Percentiles rank a stretch among this genome's conserved stretches.
Conservation (phyloP, 37 sponge, comb jelly and placozoan genomes). For the Spongia lamella region DNA sequence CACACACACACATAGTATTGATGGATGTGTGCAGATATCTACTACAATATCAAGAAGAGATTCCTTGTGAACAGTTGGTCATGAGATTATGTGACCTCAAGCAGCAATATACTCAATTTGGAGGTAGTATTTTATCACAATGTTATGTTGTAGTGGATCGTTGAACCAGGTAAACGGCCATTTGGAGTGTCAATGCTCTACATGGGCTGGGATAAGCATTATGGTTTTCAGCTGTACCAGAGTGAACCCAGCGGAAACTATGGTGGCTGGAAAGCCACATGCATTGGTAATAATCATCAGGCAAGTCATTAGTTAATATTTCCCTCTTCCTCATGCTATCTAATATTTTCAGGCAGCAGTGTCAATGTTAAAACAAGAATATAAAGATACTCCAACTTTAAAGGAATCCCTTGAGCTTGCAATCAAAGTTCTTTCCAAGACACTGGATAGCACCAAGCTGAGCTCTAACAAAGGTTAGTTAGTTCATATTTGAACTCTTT, state of each 20-base stretch:
- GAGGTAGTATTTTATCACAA: constrained; percentile 57
- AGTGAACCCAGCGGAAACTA: constrained; percentile 98
- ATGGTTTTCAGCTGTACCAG: constrained; percentile 95
- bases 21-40: constrained; percentile 45
- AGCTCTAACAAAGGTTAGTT: constrained; percentile 74
- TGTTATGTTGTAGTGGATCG: background rate
- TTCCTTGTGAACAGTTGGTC: constrained; percentile 96
- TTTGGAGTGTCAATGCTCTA: constrained; percentile 97
- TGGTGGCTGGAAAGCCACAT: constrained; percentile 99
- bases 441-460: constrained; percentile 91
- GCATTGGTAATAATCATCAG: constrained; percentile 95
- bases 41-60: constrained; percentile 85
- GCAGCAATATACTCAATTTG: constrained; percentile 95
- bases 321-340: background rate
- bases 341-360: constrained; percentile 70
- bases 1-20: background rate
- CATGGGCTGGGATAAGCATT: constrained; percentile 99
- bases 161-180: constrained; percentile 70
- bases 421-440: constrained; percentile 93
- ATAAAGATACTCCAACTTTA: constrained; percentile 71
- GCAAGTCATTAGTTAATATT: background rate
- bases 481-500: background rate
- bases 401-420: constrained; percentile 91
- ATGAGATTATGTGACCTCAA: constrained; percentile 91
- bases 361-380: constrained; percentile 96